Conservation (phyloP, 1,140 invertebrate genomes). For the Tetramorium parvispinum region DNA sequence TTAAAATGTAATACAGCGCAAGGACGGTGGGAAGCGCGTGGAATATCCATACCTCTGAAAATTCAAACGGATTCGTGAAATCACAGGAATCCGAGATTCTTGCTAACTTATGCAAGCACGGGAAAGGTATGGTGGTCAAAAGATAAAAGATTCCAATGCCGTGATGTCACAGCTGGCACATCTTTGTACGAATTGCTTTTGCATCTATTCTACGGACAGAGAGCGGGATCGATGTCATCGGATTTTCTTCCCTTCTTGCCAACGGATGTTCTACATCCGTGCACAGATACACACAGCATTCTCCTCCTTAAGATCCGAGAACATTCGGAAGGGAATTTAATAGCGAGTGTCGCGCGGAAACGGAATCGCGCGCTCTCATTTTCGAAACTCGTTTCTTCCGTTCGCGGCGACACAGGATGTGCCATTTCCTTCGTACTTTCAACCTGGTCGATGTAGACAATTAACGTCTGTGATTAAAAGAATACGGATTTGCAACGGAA, state of each 20-base stretch:
- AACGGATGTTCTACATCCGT: slow-evolving; percentile 22
- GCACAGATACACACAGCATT: background rate
- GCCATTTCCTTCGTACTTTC: slow-evolving; percentile 7
- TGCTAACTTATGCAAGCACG: background rate
- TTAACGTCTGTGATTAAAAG: background rate
- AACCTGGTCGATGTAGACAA: background rate
- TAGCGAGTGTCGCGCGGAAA: slow-evolving; percentile 25
- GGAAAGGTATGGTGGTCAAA: background rate
- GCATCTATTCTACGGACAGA: background rate
- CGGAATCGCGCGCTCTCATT: slow-evolving; percentile 46
- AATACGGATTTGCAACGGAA: background rate
- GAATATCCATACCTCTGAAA: background rate
- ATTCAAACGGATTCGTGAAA: background rate
- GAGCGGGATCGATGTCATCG: background rate
- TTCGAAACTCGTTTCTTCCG: slow-evolving; percentile 62
- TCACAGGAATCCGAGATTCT: background rate
- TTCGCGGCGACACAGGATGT: slow-evolving; percentile 10
- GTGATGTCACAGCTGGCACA: background rate
- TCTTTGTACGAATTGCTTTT: background rate
- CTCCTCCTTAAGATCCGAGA: background rate
- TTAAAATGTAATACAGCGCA: background rate
- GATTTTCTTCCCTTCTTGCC: background rate
- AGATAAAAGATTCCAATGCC: background rate
- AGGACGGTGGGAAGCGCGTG: background rate
- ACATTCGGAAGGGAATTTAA: slow-evolving; percentile 4